Evolutionary conservation across 2,888 invertebrate species (phyloP).

Genomic region (Drosophila infuscata): DNA sequence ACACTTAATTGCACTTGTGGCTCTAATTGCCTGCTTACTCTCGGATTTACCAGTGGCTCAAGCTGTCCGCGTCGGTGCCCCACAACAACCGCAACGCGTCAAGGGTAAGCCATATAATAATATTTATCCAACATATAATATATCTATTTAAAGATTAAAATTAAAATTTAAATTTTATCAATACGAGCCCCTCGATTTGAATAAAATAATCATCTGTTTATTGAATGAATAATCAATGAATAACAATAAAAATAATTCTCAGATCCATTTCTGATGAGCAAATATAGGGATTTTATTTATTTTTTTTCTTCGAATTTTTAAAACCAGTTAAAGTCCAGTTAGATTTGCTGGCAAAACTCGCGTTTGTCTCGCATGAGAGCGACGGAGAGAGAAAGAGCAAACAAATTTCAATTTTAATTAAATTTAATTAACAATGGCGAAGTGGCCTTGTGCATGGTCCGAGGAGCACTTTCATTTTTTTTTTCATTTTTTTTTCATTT

Average conservation of each 20-base stretch:
- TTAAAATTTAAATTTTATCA: background rate
- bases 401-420: slow-evolving; percentile 35
- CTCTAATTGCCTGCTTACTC: slow-evolving; percentile 59
- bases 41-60: slow-evolving; percentile 73
- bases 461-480: slow-evolving; percentile 64
- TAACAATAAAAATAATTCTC: background rate
- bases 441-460: slow-evolving; percentile 61
- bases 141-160: background rate
- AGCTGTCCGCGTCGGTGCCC: slow-evolving; percentile 86
- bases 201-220: background rate
- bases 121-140: background rate
- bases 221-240: background rate
- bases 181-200: slow-evolving; percentile 3
- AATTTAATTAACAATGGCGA: slow-evolving; percentile 38
- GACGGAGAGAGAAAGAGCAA: slow-evolving; percentile 12
- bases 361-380: slow-evolving; percentile 2
- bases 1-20: slow-evolving; percentile 65
- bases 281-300: background rate
- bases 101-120: slow-evolving; percentile 52
- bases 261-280: background rate
- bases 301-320: background rate
- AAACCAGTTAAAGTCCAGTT: slow-evolving; percentile 1
- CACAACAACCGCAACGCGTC: slow-evolving; percentile 84
- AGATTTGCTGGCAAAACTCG: background rate
- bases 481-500: background rate